These are phyloP conservation scores for Bufo bufo DNA, from an alignment of 2,113 vertebrate species.

Conservation along the genomic window DNA sequence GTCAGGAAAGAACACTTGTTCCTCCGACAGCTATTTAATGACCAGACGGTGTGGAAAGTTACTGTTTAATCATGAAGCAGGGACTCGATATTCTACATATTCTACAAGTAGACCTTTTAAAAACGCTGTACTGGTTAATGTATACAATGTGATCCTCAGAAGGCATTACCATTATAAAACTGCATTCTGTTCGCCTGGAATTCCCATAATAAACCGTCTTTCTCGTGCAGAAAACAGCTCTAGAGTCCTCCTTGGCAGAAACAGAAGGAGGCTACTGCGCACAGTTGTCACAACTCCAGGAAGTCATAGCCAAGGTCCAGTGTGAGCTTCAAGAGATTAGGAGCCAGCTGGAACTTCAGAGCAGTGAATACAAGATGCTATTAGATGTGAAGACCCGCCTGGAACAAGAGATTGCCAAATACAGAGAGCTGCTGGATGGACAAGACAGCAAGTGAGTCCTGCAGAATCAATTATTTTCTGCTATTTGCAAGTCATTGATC, in stretches of 20 bases:
- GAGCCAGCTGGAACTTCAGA: conserved; percentile 64
- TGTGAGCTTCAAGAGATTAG: conserved; percentile 67
- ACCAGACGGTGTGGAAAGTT: neutral
- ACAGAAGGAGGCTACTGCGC: conserved; percentile 66
- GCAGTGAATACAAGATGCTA: conserved; percentile 76
- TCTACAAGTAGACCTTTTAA: too few species aligned
- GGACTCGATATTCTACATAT: neutral
- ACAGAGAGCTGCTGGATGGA: conserved; percentile 71
- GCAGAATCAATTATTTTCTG: too few species aligned
- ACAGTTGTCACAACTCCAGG: conserved; percentile 66
- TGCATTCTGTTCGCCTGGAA: neutral
- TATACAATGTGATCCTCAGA: neutral
- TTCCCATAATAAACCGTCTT: neutral
- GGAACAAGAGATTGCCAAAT: conserved; percentile 77
- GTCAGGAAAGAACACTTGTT: too few species aligned
- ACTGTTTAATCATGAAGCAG: neutral
- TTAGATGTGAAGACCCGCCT: conserved; percentile 69
- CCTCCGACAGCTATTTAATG: neutral
- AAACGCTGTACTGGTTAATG: too few species aligned
- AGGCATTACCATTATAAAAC: neutral
- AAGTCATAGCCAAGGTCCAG: conserved; percentile 61
- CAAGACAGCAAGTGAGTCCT: conserved; percentile 32
- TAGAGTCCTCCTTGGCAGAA: conserved; percentile 66
- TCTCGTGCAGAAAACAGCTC: conserved; percentile 62
- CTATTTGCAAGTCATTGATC: neutral